Evolutionary conservation across 2,113 vertebrate species (phyloP).

Genomic region (Podarcis cretensis): DNA sequence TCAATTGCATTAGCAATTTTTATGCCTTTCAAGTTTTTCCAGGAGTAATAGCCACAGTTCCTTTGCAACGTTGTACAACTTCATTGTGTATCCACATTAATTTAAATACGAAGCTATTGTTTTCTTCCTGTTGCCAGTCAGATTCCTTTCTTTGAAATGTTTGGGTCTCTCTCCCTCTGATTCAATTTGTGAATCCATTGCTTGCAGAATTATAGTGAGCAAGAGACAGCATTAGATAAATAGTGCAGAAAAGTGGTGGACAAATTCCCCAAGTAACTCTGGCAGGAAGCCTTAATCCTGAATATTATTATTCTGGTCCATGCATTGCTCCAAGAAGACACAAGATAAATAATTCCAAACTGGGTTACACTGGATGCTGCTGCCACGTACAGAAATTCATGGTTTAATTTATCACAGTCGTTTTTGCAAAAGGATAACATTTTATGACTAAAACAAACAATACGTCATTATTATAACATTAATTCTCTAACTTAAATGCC

Average conservation of each 20-base stretch:
- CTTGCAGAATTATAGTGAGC: constrained; percentile 12
- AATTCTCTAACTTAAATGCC: constrained; percentile 17
- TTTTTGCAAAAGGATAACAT: not conserved
- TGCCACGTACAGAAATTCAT: not conserved
- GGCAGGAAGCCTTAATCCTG: constrained; percentile 13
- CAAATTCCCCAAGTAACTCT: constrained; percentile 35
- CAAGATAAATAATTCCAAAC: not conserved
- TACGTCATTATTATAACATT: not conserved
- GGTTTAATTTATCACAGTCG: constrained; percentile 4
- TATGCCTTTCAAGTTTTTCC: constrained; percentile 27
- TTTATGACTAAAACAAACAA: constrained; percentile 8
- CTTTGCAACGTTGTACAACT: constrained; percentile 15
- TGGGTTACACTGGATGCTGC: not conserved
- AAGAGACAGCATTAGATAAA: constrained; percentile 32
- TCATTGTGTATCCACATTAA: constrained; percentile 35
- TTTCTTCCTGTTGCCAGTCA: constrained; percentile 15
- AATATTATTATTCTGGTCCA: not conserved
- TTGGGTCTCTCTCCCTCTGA: constrained; percentile 19
- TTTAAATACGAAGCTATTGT: constrained; percentile 45
- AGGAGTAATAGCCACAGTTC: constrained; percentile 7
- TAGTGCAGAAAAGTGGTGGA: constrained; percentile 30
- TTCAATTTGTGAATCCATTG: constrained; percentile 36
- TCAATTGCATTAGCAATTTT: constrained; percentile 58
- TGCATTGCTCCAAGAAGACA: not conserved
- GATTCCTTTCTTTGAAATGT: constrained; percentile 32